These are phyloP conservation scores for Channa argus DNA, from an alignment of 2,113 vertebrate species.

Conservation along the genomic window DNA sequence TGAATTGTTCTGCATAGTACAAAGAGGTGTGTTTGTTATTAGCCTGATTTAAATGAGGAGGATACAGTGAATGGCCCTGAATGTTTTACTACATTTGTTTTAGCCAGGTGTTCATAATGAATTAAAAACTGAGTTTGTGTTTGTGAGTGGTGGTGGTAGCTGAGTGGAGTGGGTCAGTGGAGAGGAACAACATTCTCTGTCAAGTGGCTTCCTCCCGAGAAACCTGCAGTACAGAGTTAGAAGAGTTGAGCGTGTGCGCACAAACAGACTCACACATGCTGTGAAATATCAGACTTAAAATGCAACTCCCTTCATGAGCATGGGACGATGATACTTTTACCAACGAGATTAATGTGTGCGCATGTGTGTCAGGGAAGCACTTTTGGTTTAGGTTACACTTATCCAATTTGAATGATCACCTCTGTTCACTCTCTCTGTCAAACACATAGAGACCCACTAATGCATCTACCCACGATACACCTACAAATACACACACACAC, in stretches of 20 bases:
- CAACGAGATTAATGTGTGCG: conserved; percentile 22
- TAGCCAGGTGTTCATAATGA: no score
- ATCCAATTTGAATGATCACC: conserved; percentile 52
- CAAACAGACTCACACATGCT: not conserved
- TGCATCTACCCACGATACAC: not conserved
- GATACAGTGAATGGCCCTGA: no score
- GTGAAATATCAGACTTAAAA: conserved; percentile 40
- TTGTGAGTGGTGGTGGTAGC: no score
- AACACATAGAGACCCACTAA: conserved; percentile 30
- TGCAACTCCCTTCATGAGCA: conserved; percentile 20
- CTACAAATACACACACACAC: conserved; percentile 39
- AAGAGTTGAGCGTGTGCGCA: conserved; percentile 5
- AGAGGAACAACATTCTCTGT: conserved; percentile 23
- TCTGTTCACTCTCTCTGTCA: conserved; percentile 25
- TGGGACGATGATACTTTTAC: conserved; percentile 44
- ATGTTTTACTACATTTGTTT: no score
- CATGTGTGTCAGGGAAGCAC: conserved; percentile 8
- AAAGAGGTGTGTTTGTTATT: no score
- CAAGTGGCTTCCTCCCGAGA: conserved; percentile 18
- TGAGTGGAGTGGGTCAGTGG: not conserved
- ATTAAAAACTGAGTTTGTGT: no score
- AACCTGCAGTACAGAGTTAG: conserved; percentile 6
- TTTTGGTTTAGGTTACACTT: conserved; percentile 45
- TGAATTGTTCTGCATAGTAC: no score
- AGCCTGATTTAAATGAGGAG: no score